These are phyloP conservation scores for Zoanthus solanderi DNA, from an alignment of 92 coral and sea anemone species.

Conservation along the genomic window DNA sequence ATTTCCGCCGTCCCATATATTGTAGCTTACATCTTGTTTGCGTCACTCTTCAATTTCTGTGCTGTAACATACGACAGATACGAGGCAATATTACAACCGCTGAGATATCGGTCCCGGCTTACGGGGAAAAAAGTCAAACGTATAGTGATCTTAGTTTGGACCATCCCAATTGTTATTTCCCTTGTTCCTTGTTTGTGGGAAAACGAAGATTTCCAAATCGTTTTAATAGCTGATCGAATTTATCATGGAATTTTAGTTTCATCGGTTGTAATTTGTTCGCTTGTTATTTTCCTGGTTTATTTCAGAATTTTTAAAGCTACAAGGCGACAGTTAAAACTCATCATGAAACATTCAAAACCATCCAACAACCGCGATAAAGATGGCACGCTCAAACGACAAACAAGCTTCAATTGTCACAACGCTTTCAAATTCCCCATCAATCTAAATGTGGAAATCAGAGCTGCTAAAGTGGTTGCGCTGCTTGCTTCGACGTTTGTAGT, in stretches of 20 bases:
- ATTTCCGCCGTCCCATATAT: constrained; percentile 75
- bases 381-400: constrained; percentile 20
- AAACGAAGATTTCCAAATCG: constrained; percentile 39
- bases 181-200: constrained; percentile 85
- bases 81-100: constrained; percentile 85
- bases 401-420: not conserved
- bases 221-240: constrained; percentile 57
- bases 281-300: constrained; percentile 74
- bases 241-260: constrained; percentile 81
- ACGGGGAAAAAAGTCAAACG: constrained; percentile 75
- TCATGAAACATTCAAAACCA: constrained; percentile 44
- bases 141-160: constrained; percentile 77
- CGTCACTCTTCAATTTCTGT: constrained; percentile 92
- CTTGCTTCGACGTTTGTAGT: constrained; percentile 77
- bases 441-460: constrained; percentile 79
- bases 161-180: constrained; percentile 71
- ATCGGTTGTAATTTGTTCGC: constrained; percentile 69
- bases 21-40: constrained; percentile 88
- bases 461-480: constrained; percentile 89
- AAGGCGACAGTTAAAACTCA: constrained; percentile 79
- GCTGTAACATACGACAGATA: constrained; percentile 94
- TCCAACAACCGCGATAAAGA: not conserved
- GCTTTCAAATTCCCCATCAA: constrained; percentile 57
- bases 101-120: constrained; percentile 73
- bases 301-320: constrained; percentile 79